Evolutionary conservation across 2,888 invertebrate species (phyloP), one percentile per base, ranked within the genome.

Genomic region (Boloria euphrosyne): DNA sequence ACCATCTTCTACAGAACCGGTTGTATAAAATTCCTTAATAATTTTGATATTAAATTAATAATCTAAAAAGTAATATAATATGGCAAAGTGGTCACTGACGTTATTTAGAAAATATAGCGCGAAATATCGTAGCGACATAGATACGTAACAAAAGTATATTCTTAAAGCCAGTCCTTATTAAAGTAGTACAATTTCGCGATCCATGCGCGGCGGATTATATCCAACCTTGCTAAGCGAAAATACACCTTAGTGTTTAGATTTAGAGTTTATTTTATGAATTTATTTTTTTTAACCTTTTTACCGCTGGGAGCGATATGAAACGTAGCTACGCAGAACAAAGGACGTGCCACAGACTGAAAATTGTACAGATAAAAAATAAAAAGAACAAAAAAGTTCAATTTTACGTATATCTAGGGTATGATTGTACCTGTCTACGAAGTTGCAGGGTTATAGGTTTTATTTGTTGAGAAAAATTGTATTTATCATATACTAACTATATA

Each of bases 261-360:
- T 53, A 67, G 51, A 54, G 58, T 62, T n/a, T 52, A 59, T n/a
- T 58, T 67, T 65, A 14, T n/a, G 16, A 50, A 17, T 27, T 16
- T 5, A 27, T 47, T 38, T 55, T n/a, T 65, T 57, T 13, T 6
- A 22, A 5, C 10, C 43, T 70, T 67, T 67, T 46, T 43, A 57
- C 66, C 66, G 54, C 62, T 68, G 59, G 68, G 59, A 68, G 58
- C 54, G 44, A 55, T 66, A 59, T 68, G 62, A 68, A 68, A 66
- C 59, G 59, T 68, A 62, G 61, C 68, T 51, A 69, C 50, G 53
- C 50, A 62, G 67, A 70, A 70, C 69, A 70, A 70, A 67, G 67
- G 62, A 67, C 58, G 57, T 55, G 51, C 62, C 53, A 58, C 62
- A 66, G 66, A 58, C 62, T 66, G 58, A 53, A 66, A 66, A 66